These are phyloP conservation scores for Samia ricini DNA, from an alignment of 1,140 invertebrate species.

Conservation along the genomic window DNA sequence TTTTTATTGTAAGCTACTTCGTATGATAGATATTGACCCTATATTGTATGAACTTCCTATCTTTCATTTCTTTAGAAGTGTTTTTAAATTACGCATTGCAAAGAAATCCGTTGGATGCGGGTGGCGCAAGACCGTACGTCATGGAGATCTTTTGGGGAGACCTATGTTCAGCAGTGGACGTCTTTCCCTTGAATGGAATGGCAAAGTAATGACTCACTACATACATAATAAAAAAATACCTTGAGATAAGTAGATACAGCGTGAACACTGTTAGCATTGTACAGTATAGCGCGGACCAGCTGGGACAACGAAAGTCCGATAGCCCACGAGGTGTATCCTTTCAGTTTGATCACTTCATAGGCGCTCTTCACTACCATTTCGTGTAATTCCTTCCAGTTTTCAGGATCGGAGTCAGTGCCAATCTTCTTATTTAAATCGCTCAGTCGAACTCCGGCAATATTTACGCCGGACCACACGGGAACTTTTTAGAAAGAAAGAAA, in stretches of 20 bases:
- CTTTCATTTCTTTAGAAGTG: too few relatives aligned
- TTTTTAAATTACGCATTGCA: too few relatives aligned
- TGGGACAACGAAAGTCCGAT: constrained; percentile 91
- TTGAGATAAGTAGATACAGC: constrained; percentile 89
- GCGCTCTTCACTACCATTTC: constrained; percentile 87
- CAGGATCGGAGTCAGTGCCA: constrained; percentile 84
- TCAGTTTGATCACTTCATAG: constrained; percentile 93
- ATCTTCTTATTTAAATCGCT: constrained; percentile 86
- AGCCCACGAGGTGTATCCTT: constrained; percentile 94
- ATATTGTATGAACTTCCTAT: too few relatives aligned
- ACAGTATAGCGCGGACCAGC: constrained; percentile 85
- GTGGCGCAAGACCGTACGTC: too few relatives aligned
- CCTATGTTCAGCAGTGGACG: too few relatives aligned
- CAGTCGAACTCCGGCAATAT: constrained; percentile 91
- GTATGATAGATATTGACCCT: too few relatives aligned
- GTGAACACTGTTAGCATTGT: constrained; percentile 87
- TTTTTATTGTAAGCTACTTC: too few relatives aligned
- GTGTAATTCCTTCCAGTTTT: constrained; percentile 86
- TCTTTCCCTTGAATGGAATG: too few relatives aligned
- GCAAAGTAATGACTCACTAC: too few relatives aligned
- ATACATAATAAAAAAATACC: constrained; percentile 73
- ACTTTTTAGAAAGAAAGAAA: constrained; percentile 77
- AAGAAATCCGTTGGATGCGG: too few relatives aligned
- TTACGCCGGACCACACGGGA: constrained; percentile 95
- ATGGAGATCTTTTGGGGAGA: too few relatives aligned